Evolutionary conservation across 2,797 vertebrate species (phyloP).

Genomic region (Rhodeus uyekii): DNA sequence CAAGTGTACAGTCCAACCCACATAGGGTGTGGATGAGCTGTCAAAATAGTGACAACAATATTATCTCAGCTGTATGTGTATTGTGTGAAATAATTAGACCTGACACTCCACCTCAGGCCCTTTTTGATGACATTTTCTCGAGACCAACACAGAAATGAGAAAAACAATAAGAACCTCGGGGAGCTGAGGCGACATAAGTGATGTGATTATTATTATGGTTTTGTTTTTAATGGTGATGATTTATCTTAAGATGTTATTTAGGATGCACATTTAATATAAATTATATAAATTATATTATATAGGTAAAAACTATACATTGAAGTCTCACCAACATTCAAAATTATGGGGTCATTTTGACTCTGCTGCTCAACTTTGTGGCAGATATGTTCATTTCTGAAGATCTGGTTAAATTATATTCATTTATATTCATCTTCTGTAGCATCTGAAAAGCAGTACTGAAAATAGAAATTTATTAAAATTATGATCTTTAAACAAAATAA

Average conservation of each 20-base stretch:
- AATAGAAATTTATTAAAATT: no score
- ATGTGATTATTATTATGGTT: neutral
- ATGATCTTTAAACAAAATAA: no score
- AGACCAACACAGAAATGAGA: neutral
- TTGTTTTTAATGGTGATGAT: neutral
- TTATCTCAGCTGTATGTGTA: conserved; percentile 4
- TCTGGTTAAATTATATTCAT: no score
- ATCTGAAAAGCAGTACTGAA: no score
- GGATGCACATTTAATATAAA: neutral
- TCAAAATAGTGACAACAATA: neutral
- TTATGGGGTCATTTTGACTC: neutral
- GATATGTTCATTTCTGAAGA: no score
- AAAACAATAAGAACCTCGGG: neutral
- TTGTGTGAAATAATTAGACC: conserved; percentile 1
- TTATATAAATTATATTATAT: neutral
- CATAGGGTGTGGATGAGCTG: neutral
- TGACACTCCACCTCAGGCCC: neutral
- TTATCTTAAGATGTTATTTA: neutral
- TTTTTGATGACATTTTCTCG: conserved; percentile 15
- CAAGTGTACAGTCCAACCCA: neutral
- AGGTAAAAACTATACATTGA: neutral
- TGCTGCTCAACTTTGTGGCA: no score
- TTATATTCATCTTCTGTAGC: no score
- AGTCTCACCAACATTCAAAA: neutral
- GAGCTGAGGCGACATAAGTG: neutral